Conservation (phyloP, 2,888 invertebrate genomes). For the Polydrusus cervinus region DNA sequence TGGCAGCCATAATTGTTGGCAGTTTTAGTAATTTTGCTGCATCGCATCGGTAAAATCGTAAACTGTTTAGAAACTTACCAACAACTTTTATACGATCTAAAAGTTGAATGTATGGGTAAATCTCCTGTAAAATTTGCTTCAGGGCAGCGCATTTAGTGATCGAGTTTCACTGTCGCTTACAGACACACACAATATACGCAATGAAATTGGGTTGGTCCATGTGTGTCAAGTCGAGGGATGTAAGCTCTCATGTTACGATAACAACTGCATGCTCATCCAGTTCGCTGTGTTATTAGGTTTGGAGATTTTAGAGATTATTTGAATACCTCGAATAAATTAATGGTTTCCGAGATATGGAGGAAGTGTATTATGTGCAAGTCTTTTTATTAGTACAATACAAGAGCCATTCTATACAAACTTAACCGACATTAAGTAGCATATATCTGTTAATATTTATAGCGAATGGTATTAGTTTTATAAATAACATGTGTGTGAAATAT, state of each 20-base stretch:
- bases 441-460: too few relatives aligned
- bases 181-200: conserved; percentile 29
- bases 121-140: conserved; percentile 15
- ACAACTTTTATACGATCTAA: too few relatives aligned
- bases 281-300: conserved; percentile 38
- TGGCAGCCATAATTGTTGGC: too few relatives aligned
- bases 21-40: too few relatives aligned
- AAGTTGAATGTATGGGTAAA: neutral
- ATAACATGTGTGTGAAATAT: too few relatives aligned
- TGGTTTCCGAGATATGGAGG: conserved; percentile 21
- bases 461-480: too few relatives aligned
- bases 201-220: conserved; percentile 38
- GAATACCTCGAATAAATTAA: conserved; percentile 42
- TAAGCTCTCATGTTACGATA: conserved; percentile 47
- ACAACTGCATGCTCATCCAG: conserved; percentile 45
- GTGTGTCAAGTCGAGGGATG: conserved; percentile 50
- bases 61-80: too few relatives aligned
- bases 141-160: conserved; percentile 11
- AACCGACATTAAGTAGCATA: too few relatives aligned
- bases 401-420: neutral
- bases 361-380: conserved; percentile 5
- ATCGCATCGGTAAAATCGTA: too few relatives aligned
- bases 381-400: conserved; percentile 2
- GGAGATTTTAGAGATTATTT: conserved; percentile 48
- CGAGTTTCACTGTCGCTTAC: conserved; percentile 19